phyloP scores from a whole-genome alignment of 2,888 invertebrate genomes.

The Resseliella maxima region DNA sequence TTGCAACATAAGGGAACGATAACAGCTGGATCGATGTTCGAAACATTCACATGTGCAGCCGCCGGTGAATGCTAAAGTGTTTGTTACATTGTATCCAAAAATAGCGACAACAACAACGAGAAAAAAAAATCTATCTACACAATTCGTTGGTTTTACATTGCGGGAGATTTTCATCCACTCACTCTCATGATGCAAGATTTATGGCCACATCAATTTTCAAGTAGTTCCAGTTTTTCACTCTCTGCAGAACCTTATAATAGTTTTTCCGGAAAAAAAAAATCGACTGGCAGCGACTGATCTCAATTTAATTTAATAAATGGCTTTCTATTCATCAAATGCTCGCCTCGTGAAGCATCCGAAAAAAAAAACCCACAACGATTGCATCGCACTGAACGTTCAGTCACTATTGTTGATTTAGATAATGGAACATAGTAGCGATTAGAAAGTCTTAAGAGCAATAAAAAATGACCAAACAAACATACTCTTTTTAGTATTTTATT shows the following conservation, averaged over 20 bases:
- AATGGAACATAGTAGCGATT: background rate
- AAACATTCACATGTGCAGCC: conserved; percentile 26
- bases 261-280: background rate
- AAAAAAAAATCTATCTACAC: background rate
- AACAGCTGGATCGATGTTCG: conserved; percentile 46
- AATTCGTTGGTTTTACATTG: conserved; percentile 19
- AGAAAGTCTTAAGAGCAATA: background rate
- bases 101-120: background rate
- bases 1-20: background rate
- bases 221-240: conserved; percentile 4
- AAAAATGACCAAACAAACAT: background rate
- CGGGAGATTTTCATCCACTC: conserved; percentile 44
- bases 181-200: conserved; percentile 16
- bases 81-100: background rate
- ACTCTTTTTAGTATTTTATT: background rate
- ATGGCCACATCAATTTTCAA: conserved; percentile 38
- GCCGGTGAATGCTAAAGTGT: conserved; percentile 14
- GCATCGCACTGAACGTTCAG: background rate
- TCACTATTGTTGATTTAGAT: background rate
- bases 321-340: conserved; percentile 14
- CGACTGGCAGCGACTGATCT: background rate
- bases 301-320: conserved; percentile 44
- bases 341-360: conserved; percentile 34
- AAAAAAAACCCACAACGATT: background rate
- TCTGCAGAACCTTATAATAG: conserved; percentile 2